phyloP scores from a whole-genome alignment of 1,140 invertebrate genomes.

The Archivesica marissinica region DNA sequence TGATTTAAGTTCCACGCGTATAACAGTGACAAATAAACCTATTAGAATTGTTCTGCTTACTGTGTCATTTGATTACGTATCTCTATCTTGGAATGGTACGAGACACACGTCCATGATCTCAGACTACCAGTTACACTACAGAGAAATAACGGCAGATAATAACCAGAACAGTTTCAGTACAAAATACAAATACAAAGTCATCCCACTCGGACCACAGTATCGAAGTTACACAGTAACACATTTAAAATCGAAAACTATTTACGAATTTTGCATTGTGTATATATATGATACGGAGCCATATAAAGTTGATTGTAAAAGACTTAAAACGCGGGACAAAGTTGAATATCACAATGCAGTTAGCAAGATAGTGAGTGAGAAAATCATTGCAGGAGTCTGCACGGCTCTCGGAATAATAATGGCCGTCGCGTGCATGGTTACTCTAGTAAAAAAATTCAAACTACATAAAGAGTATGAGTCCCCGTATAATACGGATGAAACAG shows the following conservation, averaged over 20 bases:
- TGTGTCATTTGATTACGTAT: slow-evolving; percentile 83
- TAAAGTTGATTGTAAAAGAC: slow-evolving; percentile 82
- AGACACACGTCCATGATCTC: slow-evolving; percentile 80
- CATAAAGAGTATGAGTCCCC: slow-evolving; percentile 81
- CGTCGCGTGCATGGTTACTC: slow-evolving; percentile 76
- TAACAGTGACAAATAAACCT: slow-evolving; percentile 81
- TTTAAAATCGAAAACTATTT: slow-evolving; percentile 82
- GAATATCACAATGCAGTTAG: slow-evolving; percentile 63
- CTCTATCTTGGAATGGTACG: slow-evolving; percentile 84
- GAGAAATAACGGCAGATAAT: slow-evolving; percentile 58
- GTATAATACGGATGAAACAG: slow-evolving; percentile 70
- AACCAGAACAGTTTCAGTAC: slow-evolving; percentile 3
- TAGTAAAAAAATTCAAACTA: slow-evolving; percentile 78
- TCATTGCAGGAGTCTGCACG: slow-evolving; percentile 79
- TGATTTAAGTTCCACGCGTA: slow-evolving; percentile 78
- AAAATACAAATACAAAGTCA: slow-evolving; percentile 62
- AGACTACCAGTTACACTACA: slow-evolving; percentile 83
- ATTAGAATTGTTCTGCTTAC: slow-evolving; percentile 81
- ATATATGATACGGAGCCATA: slow-evolving; percentile 75
- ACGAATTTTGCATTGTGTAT: slow-evolving; percentile 85
- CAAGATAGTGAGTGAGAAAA: slow-evolving; percentile 74
- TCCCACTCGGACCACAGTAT: slow-evolving; percentile 69
- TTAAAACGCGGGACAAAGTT: slow-evolving; percentile 69
- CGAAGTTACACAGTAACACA: slow-evolving; percentile 84
- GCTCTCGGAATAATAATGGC: slow-evolving; percentile 74